Evolutionary conservation across 2,113 vertebrate genomes (phyloP).

Genomic region (Menidia beryllina): DNA sequence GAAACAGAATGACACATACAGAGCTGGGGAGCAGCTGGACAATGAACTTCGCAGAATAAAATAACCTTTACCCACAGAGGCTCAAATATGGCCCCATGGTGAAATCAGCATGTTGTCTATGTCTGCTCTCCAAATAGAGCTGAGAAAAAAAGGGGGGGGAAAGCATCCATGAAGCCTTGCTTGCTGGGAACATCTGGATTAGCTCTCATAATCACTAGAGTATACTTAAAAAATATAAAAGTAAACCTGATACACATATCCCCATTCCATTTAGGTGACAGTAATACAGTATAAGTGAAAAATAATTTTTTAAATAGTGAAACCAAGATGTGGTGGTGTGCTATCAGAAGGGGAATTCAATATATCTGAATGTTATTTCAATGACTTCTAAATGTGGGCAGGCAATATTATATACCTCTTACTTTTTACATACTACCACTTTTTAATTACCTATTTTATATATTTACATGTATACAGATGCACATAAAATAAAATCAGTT

Average conservation of each 20-base stretch:
- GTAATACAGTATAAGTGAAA: too few relatives aligned
- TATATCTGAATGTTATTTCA: too few relatives aligned
- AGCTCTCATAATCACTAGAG: not conserved
- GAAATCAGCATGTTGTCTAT: conserved; percentile 40
- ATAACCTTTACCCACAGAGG: conserved; percentile 27
- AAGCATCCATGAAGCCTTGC: conserved; percentile 1
- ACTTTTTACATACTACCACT: too few relatives aligned
- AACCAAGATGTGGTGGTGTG: too few relatives aligned
- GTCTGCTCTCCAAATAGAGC: conserved; percentile 23
- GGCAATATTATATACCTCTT: too few relatives aligned
- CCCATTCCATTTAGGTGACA: too few relatives aligned
- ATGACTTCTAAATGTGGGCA: too few relatives aligned
- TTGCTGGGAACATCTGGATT: conserved; percentile 33
- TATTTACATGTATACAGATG: too few relatives aligned
- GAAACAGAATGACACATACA: conserved; percentile 26
- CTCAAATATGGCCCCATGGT: conserved; percentile 21
- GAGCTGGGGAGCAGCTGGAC: conserved; percentile 60
- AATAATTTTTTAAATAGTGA: too few relatives aligned
- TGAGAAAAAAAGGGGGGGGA: conserved; percentile 14
- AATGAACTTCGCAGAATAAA: conserved; percentile 26
- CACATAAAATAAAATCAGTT: too few relatives aligned
- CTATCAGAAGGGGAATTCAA: too few relatives aligned
- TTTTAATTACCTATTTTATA: too few relatives aligned
- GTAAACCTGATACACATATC: not conserved
- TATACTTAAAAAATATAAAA: not conserved